A percentile compares a stretch with the other conserved stretches of the same genome.
phyloP scores from a whole-genome alignment of 2,797 vertebrate species.

The Phyllotis vaccarum region DNA sequence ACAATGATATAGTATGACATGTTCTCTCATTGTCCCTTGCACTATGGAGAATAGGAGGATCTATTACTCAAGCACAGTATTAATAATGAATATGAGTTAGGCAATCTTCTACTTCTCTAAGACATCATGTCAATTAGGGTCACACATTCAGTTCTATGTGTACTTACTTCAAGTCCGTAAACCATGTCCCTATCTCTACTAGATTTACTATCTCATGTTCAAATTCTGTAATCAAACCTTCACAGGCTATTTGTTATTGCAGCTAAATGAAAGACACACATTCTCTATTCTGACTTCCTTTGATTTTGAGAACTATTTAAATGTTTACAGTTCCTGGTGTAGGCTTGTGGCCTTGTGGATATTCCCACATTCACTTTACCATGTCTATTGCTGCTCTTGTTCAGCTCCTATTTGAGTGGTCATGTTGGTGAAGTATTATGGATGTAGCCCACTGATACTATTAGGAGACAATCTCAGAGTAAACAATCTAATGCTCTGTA shows the following conservation, averaged over 20 bases:
- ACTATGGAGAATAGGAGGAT: background rate
- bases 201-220: background rate
- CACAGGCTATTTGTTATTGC: background rate
- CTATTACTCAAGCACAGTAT: background rate
- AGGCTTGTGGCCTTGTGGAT: background rate
- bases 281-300: too few relatives aligned
- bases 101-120: background rate
- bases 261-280: background rate
- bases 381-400: background rate
- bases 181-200: background rate
- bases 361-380: too few relatives aligned
- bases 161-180: background rate
- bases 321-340: background rate
- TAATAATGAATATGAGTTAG: background rate
- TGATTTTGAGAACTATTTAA: background rate
- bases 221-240: background rate
- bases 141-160: background rate
- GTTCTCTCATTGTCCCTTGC: background rate
- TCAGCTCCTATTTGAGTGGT: background rate
- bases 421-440: background rate
- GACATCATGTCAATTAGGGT: background rate
- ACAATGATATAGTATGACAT: background rate
- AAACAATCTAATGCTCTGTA: background rate
- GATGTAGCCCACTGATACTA: too few relatives aligned
- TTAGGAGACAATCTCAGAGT: background rate